A percentile compares a stretch with the other conserved stretches of the same genome.
Conservation (phyloP, 2,797 vertebrate genomes). For the Rhinogobio ventralis region DNA sequence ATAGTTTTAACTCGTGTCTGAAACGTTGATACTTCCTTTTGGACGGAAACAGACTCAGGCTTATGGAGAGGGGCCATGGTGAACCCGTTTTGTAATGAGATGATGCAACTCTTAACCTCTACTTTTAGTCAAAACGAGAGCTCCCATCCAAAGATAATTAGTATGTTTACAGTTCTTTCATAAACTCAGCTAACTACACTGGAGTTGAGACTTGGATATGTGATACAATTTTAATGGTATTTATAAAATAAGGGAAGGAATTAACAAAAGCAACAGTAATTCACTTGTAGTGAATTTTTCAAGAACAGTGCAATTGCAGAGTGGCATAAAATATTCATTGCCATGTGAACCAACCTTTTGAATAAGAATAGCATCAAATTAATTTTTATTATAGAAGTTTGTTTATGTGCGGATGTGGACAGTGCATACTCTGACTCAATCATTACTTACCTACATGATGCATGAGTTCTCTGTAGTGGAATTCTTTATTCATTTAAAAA, state of each 20-base stretch:
- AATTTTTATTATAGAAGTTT: neutral
- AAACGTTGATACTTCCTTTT: conserved; percentile 38
- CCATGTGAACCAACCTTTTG: neutral
- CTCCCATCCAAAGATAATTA: neutral
- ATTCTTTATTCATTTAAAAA: conserved; percentile 21
- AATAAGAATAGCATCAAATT: neutral
- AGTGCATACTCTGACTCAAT: neutral
- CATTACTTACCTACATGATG: neutral
- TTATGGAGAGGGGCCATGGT: neutral
- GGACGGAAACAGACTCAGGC: conserved; percentile 7
- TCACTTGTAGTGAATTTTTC: too few relatives aligned
- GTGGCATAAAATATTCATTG: neutral
- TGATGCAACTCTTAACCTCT: neutral
- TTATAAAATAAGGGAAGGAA: neutral
- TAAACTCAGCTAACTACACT: neutral
- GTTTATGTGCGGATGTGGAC: neutral
- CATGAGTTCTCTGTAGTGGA: conserved; percentile 8
- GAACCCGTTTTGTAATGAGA: neutral
- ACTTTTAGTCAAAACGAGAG: neutral
- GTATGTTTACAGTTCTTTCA: neutral
- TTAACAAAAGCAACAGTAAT: neutral
- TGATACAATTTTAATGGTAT: neutral
- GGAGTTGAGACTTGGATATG: neutral
- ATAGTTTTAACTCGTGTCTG: conserved; percentile 31
- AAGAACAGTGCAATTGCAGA: neutral